Percentiles rank a stretch among this genome's conserved stretches.
Conservation (phyloP, 64 coral and sea anemone species). For the Actinia equina region DNA sequence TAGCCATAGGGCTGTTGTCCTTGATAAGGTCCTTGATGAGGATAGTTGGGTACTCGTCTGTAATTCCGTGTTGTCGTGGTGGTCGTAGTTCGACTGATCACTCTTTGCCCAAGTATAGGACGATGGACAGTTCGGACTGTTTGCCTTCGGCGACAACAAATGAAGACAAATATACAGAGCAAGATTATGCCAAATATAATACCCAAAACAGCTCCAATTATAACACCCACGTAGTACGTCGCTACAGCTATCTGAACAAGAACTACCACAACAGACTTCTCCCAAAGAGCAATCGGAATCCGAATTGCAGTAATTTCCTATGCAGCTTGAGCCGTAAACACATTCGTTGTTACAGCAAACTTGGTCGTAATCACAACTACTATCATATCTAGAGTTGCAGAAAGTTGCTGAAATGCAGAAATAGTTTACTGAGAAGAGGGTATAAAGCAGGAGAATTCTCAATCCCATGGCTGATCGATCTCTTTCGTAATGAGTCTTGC, state of each 20-base stretch:
- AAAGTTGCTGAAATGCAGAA: background rate
- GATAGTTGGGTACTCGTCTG: background rate
- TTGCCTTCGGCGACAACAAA: background rate
- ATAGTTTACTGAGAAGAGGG: background rate
- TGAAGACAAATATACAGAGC: background rate
- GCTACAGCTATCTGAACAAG: background rate
- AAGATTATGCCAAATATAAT: background rate
- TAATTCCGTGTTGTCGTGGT: background rate
- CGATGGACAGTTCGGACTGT: background rate
- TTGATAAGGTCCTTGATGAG: conserved; percentile 6
- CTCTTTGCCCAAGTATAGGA: background rate
- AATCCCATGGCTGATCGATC: background rate
- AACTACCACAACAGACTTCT: background rate
- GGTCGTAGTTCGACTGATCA: background rate
- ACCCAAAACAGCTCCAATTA: background rate
- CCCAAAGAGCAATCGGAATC: conserved; percentile 1
- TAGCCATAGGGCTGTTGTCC: background rate
- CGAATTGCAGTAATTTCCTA: background rate
- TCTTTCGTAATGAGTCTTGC: no score
- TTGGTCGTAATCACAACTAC: background rate
- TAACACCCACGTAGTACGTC: background rate
- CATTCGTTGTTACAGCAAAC: conserved; percentile 27
- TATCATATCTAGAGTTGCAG: background rate
- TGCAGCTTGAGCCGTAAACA: background rate
- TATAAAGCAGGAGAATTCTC: background rate